Percentiles rank a stretch among this genome's conserved stretches.
Evolutionary conservation across 2,113 vertebrate species (phyloP).

Genomic region (Cephalopterus ornatus): DNA sequence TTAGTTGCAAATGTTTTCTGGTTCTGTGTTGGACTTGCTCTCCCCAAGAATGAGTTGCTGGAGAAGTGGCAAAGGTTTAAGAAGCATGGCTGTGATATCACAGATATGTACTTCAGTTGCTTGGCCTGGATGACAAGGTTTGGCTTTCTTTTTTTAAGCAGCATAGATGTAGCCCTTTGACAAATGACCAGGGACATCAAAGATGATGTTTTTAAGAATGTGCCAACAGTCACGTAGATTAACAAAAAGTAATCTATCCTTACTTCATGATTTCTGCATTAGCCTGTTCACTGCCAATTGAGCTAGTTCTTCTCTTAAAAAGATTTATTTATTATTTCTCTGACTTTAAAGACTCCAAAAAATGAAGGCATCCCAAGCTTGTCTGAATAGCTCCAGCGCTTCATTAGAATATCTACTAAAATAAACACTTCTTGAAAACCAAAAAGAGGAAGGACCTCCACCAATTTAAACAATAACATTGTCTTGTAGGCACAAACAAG

Average conservation of each 20-base stretch:
- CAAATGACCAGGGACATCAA: background rate
- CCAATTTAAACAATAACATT: background rate
- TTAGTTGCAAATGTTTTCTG: background rate
- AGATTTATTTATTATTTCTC: background rate
- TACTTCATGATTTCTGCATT: background rate
- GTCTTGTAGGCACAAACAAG: background rate
- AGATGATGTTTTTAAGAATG: background rate
- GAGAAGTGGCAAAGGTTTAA: background rate
- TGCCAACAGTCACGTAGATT: background rate
- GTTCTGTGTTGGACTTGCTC: background rate
- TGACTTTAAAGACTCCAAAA: background rate
- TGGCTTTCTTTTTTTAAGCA: background rate
- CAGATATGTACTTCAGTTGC: accelerated
- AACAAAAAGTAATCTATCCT: background rate
- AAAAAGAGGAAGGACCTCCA: background rate
- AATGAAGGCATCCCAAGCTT: background rate
- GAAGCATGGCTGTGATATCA: background rate
- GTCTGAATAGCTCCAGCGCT: background rate
- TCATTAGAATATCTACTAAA: background rate
- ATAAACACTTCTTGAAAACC: background rate
- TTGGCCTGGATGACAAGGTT: background rate
- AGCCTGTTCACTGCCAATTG: background rate
- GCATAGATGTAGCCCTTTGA: background rate
- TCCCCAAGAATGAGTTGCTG: background rate
- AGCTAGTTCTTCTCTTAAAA: background rate